Evolutionary conservation across 2,113 vertebrate species (phyloP).

Genomic region (Silurus meridionalis): DNA sequence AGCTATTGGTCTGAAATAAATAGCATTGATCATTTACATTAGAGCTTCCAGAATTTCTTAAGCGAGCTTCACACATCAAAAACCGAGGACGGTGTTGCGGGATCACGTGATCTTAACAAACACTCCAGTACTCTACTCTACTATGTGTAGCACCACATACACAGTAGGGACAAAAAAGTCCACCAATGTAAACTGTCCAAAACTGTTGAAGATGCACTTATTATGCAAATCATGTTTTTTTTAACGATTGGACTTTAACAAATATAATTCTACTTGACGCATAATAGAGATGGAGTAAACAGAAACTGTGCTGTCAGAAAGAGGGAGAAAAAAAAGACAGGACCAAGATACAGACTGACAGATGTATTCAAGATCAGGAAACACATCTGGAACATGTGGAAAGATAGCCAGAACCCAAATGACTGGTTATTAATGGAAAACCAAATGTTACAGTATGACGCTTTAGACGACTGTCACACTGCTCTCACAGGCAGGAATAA

Average conservation of each 20-base stretch:
- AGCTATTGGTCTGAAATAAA: not conserved
- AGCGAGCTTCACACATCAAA: constrained; percentile 31
- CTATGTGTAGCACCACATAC: not conserved
- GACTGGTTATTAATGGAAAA: constrained; percentile 65
- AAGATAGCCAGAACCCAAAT: not conserved
- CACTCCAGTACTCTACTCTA: not conserved
- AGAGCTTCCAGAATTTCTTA: not conserved
- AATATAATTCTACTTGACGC: not conserved
- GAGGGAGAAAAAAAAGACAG: not conserved
- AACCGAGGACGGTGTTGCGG: constrained; percentile 1
- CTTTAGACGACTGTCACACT: constrained; percentile 68
- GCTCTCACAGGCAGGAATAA: constrained; percentile 52
- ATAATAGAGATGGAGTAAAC: not conserved
- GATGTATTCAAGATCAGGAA: not conserved
- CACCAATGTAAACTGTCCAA: not conserved
- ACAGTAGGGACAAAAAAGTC: not conserved
- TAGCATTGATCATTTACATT: not conserved
- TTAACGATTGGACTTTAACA: not conserved
- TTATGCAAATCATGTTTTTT: not conserved
- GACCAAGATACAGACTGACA: not conserved
- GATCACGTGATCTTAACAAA: constrained; percentile 7
- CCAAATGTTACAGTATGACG: constrained; percentile 47
- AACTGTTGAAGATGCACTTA: not conserved
- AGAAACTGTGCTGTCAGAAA: not conserved
- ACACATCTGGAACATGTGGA: constrained; percentile 1